A percentile compares a stretch with the other conserved stretches of the same genome.
phyloP scores from a whole-genome alignment of 2,888 invertebrate species.

The Carcina quercana region DNA sequence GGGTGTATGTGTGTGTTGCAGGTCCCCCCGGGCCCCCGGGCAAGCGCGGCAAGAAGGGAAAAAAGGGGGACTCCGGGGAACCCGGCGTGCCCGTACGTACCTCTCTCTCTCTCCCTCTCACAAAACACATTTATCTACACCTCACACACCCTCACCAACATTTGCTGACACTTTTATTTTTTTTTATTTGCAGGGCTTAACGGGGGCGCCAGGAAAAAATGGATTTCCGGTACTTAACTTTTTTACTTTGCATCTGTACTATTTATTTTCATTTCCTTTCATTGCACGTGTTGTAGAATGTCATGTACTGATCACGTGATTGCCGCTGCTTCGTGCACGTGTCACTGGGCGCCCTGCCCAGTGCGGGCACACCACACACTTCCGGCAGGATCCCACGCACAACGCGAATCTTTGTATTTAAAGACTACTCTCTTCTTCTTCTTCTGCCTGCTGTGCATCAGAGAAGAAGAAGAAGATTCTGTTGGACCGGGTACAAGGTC shows the following conservation, averaged over 20 bases:
- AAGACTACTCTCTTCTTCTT: no score
- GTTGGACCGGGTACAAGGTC: no score
- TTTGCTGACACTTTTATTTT: slow-evolving; percentile 20
- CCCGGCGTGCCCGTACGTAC: slow-evolving; percentile 85
- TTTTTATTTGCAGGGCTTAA: slow-evolving; percentile 78
- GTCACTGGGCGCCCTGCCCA: no score
- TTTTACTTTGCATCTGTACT: slow-evolving; percentile 22
- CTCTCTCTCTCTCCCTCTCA: not conserved
- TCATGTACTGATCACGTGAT: no score
- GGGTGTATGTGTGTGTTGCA: slow-evolving; percentile 44
- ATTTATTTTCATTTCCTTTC: not conserved
- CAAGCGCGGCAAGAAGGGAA: slow-evolving; percentile 91
- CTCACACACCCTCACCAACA: not conserved
- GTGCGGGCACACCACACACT: no score
- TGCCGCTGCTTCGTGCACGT: no score
- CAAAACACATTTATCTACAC: not conserved
- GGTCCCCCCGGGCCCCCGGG: slow-evolving; percentile 91
- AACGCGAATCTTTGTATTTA: no score
- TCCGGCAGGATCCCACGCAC: no score
- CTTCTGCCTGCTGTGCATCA: no score
- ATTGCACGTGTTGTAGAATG: no score
- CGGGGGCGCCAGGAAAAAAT: slow-evolving; percentile 89
- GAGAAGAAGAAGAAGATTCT: no score
- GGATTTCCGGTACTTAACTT: slow-evolving; percentile 88
- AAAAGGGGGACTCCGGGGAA: slow-evolving; percentile 90